These are phyloP conservation scores for Fundulus diaphanus DNA, from an alignment of 2,797 vertebrate genomes.

Conservation along the genomic window DNA sequence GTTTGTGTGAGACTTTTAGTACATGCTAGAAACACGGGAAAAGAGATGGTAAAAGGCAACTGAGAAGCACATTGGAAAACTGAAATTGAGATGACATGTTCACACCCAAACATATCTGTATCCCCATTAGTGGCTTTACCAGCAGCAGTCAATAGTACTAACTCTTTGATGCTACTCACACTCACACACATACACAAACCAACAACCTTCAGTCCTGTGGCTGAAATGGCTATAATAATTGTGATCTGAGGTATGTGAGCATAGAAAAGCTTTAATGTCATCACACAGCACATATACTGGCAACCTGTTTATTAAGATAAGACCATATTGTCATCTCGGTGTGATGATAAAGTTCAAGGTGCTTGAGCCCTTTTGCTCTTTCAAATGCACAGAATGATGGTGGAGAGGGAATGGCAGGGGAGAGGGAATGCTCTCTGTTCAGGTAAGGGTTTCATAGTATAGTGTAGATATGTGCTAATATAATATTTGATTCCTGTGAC, in stretches of 20 bases:
- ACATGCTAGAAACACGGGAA: background rate
- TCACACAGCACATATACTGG: conserved; percentile 27
- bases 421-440: conserved; percentile 2
- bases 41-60: conserved; percentile 21
- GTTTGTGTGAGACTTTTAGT: conserved; percentile 9
- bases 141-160: conserved; percentile 61
- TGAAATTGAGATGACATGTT: conserved; percentile 9
- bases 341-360: conserved; percentile 74
- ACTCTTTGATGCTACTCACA: conserved; percentile 52
- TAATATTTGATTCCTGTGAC: background rate
- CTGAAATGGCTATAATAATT: conserved; percentile 65
- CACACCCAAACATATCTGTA: conserved; percentile 30
- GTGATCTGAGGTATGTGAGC: conserved; percentile 50
- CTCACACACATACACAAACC: conserved; percentile 24
- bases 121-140: conserved; percentile 59
- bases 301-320: conserved; percentile 62
- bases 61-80: conserved; percentile 43
- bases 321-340: conserved; percentile 62
- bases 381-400: conserved; percentile 35
- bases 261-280: conserved; percentile 67
- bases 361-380: conserved; percentile 54
- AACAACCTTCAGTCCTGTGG: conserved; percentile 42
- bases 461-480: background rate
- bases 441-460: conserved; percentile 1
- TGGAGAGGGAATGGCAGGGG: conserved; percentile 10